Evolutionary conservation across 35 echinoderm and acorn worm genomes (phyloP).

Genomic region (Heliocidaris tuberculata): DNA sequence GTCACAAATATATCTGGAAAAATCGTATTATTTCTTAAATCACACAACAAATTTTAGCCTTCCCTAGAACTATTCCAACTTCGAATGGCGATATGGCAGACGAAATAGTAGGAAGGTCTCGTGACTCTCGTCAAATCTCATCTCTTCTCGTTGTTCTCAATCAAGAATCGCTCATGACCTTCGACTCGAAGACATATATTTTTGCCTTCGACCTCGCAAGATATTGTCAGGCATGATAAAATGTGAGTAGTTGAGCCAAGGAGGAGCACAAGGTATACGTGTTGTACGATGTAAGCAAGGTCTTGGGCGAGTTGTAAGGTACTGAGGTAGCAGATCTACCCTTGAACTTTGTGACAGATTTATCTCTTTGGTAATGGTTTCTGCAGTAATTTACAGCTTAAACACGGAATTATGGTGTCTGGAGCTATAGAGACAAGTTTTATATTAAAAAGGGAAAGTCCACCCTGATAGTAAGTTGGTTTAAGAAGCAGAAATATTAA

Average conservation of each 20-base stretch:
- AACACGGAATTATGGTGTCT: neutral
- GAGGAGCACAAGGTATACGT: neutral
- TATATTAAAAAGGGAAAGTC: no score
- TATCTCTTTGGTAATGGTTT: neutral
- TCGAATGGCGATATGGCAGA: no score
- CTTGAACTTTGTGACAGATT: neutral
- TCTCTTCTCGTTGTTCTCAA: neutral
- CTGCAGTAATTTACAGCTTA: neutral
- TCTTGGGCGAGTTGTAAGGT: neutral
- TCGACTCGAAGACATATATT: neutral
- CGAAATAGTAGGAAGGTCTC: no score
- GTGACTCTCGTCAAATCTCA: no score
- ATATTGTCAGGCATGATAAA: slow-evolving; percentile 17
- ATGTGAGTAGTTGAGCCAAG: neutral
- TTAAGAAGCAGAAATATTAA: no score
- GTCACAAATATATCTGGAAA: no score
- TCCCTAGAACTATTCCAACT: no score
- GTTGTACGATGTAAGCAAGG: neutral
- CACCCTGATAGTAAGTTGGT: no score
- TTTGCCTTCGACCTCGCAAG: neutral
- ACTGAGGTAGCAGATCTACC: neutral
- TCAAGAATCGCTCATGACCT: neutral
- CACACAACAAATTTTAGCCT: no score
- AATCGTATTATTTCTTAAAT: no score
- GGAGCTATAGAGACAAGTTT: neutral